Base-by-base conservation (phyloP, 2,113 vertebrate species). In the Sorex fumeus region DNA sequence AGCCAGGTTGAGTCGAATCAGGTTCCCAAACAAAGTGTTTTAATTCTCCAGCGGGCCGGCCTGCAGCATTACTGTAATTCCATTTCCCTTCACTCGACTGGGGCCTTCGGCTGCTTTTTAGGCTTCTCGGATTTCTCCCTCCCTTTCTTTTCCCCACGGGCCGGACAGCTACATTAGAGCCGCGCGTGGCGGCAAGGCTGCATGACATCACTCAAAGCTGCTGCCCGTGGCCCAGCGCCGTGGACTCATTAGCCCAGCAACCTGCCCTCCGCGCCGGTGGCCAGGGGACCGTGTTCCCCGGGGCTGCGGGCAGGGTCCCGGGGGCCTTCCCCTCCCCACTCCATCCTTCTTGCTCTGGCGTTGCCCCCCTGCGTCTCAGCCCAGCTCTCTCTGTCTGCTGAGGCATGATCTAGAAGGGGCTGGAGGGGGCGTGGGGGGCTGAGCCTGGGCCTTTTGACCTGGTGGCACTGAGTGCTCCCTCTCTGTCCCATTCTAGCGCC, bases 91-190 rank as follows among this genome's bases (percentile, higher is more conserved):
- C 90, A 64, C 87, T 97, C 66, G 36, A 84, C 94, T 50, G 91
- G 91, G 90, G 75, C 82, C 88, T 84, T 87, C 86, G 93, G 91
- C 95, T 93, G 95, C 95, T 87, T 90, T 97, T 94, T 92, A 70
- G 90, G 72, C 75, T 15, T 79, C 87, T 97, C 10, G 89, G 90
- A 40, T 90, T 97, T 96, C 95, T 88, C 90, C 57, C 19, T 3
- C 66, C 95, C 18, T 1, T 57, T 23, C 30, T 6, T 91, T 75
- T 91, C 95, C 93, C 89, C 71, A 9, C 0, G 36, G 87, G 84
- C 84, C 92, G 90, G 97, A 93, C 94, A 95, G 96, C 60, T 71
- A 34, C 43, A 88, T 90, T 91, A 91, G 28, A 71, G 93, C 87
- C n/a, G 94, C n/a, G 94, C 43, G 0, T 64, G 64, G 64, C 1